Base-by-base conservation (phyloP, 2,113 vertebrate species). In the Platichthys flesus region DNA sequence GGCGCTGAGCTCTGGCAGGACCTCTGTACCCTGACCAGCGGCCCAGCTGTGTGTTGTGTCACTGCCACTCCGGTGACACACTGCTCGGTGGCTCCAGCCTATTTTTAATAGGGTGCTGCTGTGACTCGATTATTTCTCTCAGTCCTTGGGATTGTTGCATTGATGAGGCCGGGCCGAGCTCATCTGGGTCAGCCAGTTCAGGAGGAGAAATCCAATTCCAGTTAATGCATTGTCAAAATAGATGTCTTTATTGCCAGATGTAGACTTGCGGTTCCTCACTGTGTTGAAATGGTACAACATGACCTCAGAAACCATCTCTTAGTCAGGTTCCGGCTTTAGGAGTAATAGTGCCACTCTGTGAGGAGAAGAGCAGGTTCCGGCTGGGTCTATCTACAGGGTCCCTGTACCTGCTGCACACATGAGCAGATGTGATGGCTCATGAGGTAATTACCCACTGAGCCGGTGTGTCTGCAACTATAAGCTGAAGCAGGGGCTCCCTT, bases 371-470 rank as follows among this genome's bases (percentile, higher is more conserved):
- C 61, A 31, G 72, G 47, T 49, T 71, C 57, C 78, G 40, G 78
- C 69, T 71, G 79, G 55, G 47, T 71, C 66, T 79, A 72, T 56
- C 82, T 58, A 62, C 82, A 67, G 81, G 80, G 69, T 81, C 65
- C 75, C 71, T 82, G 67, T 88, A 88, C 82, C 80, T 87, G 85
- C 82, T 85, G 80, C 82, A 89, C 83, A 84, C 81, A 83, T 80
- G 83, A 89, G 76, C 83, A 79, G 80, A 86, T 82, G 82, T 56
- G 84, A 89, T 86, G 83, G 83, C 78, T 91, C 83, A 85, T 66
- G 76, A 88, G 89, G 84, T 90, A 91, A 91, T 92, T 90, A 91
- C 88, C 89, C 84, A 77, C 78, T 76, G 86, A 89, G 87, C 80
- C 74, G 52, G 54, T 80, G 79, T 86, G 84, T 76, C 54, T 82